A percentile compares a stretch with the other conserved stretches of the same genome.
phyloP scores from a whole-genome alignment of 2,888 invertebrate genomes.

The Brachypalpus laphriformis region DNA sequence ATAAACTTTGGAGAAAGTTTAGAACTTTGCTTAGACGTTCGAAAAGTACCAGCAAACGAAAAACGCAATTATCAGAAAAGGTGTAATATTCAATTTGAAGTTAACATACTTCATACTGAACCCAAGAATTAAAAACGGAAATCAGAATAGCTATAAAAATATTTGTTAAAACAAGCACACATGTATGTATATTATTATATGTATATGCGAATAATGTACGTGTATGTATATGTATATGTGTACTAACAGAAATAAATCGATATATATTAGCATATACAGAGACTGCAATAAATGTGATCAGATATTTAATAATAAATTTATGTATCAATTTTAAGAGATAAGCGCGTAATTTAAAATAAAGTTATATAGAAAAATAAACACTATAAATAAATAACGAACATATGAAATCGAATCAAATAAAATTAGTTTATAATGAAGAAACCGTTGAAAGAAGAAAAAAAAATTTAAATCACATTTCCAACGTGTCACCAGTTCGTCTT shows the following conservation, averaged over 20 bases:
- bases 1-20: slow-evolving; percentile 4
- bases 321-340: slow-evolving; percentile 75
- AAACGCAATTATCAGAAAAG: slow-evolving; percentile 79
- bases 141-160: slow-evolving; percentile 19
- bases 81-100: slow-evolving; percentile 51
- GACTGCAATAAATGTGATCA: slow-evolving; percentile 84
- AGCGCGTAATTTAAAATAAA: slow-evolving; percentile 36
- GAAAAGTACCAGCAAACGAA: slow-evolving; percentile 79
- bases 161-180: slow-evolving; percentile 33
- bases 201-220: slow-evolving; percentile 6
- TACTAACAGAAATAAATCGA: slow-evolving; percentile 75
- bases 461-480: slow-evolving; percentile 46
- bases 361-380: slow-evolving; percentile 29
- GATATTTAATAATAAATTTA: slow-evolving; percentile 82
- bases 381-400: slow-evolving; percentile 22
- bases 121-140: slow-evolving; percentile 8
- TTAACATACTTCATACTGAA: not conserved
- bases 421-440: slow-evolving; percentile 41
- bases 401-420: slow-evolving; percentile 61
- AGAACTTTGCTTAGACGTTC: slow-evolving; percentile 77
- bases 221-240: slow-evolving; percentile 2
- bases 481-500: slow-evolving; percentile 39
- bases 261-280: slow-evolving; percentile 80
- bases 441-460: slow-evolving; percentile 60
- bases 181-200: slow-evolving; percentile 22